phyloP scores from a whole-genome alignment of 2,113 vertebrate genomes.

The Andinoacara biseriatus region DNA sequence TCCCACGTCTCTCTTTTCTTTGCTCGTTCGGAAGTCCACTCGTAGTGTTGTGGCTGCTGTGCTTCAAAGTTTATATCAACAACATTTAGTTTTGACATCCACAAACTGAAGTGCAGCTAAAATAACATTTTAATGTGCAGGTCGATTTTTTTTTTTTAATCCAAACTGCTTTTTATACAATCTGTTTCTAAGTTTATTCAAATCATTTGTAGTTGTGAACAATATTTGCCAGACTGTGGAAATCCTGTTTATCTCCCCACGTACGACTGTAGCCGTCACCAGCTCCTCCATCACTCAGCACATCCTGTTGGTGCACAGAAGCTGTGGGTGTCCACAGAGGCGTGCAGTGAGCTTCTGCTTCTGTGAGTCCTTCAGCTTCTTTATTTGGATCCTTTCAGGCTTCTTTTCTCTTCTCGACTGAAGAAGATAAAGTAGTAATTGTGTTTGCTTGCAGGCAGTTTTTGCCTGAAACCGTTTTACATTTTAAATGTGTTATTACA shows the following conservation, averaged over 20 bases:
- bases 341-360: conserved; percentile 16
- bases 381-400: conserved; percentile 44
- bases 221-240: background rate
- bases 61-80: background rate
- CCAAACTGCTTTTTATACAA: background rate
- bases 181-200: background rate
- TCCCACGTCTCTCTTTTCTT: background rate
- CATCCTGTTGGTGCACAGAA: background rate
- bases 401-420: conserved; percentile 39
- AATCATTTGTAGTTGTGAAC: background rate
- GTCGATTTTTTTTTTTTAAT: background rate
- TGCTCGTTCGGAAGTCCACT: background rate
- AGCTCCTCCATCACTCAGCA: conserved; percentile 31
- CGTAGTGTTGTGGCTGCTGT: background rate
- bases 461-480: conserved; percentile 66
- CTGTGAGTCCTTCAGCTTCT: conserved; percentile 39
- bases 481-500: conserved; percentile 77
- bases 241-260: conserved; percentile 47
- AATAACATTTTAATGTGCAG: background rate
- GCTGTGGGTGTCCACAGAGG: too few species aligned
- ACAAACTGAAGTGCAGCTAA: background rate
- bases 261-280: conserved; percentile 43
- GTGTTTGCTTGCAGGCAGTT: conserved; percentile 67
- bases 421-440: conserved; percentile 55
- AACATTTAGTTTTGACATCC: background rate